phyloP scores from a whole-genome alignment of 2,113 vertebrate species.

The Takifugu bimaculatus region DNA sequence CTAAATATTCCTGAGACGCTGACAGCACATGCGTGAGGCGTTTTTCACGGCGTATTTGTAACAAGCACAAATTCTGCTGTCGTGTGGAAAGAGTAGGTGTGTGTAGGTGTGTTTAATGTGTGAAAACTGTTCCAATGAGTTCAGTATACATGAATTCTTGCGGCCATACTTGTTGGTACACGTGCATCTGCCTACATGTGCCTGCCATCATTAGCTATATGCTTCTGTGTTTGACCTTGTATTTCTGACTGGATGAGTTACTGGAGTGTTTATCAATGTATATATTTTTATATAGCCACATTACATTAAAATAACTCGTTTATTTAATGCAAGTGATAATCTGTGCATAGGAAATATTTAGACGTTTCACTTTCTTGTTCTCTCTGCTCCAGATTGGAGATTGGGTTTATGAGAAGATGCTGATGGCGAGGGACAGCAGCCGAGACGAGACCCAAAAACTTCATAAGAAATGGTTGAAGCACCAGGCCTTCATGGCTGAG shows the following conservation, averaged over 20 bases:
- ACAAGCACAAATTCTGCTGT: conserved; percentile 1
- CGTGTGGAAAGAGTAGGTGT: conserved; percentile 9
- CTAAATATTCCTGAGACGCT: conserved; percentile 35
- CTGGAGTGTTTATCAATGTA: neutral
- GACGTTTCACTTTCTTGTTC: neutral
- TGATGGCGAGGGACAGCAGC: conserved; percentile 83
- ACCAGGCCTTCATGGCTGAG: conserved; percentile 91
- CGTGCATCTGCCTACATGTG: conserved; percentile 56
- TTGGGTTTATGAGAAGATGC: conserved; percentile 91
- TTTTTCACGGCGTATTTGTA: conserved; percentile 4
- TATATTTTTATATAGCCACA: neutral
- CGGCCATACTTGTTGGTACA: conserved; percentile 57
- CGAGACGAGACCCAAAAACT: conserved; percentile 83
- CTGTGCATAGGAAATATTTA: no score
- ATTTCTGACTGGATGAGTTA: conserved; percentile 2
- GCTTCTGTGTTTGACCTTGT: conserved; percentile 55
- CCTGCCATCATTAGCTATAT: conserved; percentile 42
- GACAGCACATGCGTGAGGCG: conserved; percentile 18
- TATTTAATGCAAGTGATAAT: no score
- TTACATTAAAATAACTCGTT: no score
- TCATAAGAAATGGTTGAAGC: conserved; percentile 89
- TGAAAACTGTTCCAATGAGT: conserved; percentile 14
- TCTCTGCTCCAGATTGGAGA: conserved; percentile 78
- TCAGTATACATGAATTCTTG: conserved; percentile 36
- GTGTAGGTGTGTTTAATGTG: conserved; percentile 1